Evolutionary conservation across 1,140 invertebrate species (phyloP).

Genomic region (Octopus sinensis): DNA sequence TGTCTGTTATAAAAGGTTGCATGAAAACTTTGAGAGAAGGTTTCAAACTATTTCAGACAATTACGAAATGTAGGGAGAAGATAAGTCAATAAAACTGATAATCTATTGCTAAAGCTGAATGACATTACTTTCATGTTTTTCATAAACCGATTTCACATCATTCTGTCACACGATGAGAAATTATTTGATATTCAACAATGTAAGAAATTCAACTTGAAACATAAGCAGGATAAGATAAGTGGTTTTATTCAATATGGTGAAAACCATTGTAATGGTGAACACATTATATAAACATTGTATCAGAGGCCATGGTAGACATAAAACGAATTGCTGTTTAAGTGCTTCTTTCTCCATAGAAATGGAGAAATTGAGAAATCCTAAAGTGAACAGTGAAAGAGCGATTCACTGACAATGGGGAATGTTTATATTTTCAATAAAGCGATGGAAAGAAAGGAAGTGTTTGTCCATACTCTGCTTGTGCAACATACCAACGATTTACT

Average conservation of each 20-base stretch:
- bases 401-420: background rate
- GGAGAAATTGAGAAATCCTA: background rate
- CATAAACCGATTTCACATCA: background rate
- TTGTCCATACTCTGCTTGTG: too few species aligned
- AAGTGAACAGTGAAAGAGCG: background rate
- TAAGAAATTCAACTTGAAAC: background rate
- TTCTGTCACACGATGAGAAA: background rate
- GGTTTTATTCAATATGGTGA: constrained; percentile 4
- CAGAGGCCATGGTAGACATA: background rate
- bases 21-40: background rate
- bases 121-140: background rate
- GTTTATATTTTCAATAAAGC: background rate
- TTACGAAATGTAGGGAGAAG: background rate
- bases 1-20: too few species aligned
- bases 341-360: background rate
- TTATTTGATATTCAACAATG: background rate
- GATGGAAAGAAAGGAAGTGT: too few species aligned
- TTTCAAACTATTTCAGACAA: constrained; percentile 8
- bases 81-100: background rate
- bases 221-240: background rate
- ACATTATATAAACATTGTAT: background rate
- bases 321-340: background rate
- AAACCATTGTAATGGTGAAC: background rate
- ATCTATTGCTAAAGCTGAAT: background rate
- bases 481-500: too few species aligned